Percentiles rank a stretch among this genome's conserved stretches.
Evolutionary conservation across 2,113 vertebrate genomes (phyloP).

Genomic region (Campylorhamphus procurvoides): DNA sequence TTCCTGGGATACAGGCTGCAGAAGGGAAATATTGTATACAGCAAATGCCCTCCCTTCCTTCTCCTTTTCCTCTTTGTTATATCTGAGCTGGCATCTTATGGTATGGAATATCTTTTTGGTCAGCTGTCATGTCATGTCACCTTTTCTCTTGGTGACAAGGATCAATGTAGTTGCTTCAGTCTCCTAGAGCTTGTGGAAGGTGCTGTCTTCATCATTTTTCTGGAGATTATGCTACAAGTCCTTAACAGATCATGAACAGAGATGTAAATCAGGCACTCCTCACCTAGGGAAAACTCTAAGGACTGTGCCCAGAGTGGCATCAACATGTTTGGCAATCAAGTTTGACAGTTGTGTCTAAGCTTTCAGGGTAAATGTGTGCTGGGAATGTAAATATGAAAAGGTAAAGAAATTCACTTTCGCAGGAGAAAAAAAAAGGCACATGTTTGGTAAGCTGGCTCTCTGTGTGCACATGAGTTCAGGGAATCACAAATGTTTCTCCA

Average conservation of each 20-base stretch:
- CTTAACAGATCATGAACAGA: background rate
- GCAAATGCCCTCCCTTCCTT: background rate
- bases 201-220: background rate
- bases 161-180: accelerated
- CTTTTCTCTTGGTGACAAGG: background rate
- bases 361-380: background rate
- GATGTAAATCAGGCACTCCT: background rate
- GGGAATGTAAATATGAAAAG: conserved; percentile 19
- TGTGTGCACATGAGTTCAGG: background rate
- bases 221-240: background rate
- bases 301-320: background rate
- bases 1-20: background rate
- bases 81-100: accelerated
- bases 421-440: background rate
- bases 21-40: background rate
- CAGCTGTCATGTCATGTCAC: background rate
- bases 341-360: background rate
- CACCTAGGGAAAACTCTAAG: background rate
- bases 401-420: background rate
- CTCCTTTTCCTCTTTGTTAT: background rate
- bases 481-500: background rate
- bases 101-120: background rate
- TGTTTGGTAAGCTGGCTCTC: background rate
- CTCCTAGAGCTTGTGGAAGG: background rate
- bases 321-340: background rate